A percentile compares a stretch with the other conserved stretches of the same genome.
Conservation (phyloP, 2,113 vertebrate genomes). For the Myrmecobius fasciatus region DNA sequence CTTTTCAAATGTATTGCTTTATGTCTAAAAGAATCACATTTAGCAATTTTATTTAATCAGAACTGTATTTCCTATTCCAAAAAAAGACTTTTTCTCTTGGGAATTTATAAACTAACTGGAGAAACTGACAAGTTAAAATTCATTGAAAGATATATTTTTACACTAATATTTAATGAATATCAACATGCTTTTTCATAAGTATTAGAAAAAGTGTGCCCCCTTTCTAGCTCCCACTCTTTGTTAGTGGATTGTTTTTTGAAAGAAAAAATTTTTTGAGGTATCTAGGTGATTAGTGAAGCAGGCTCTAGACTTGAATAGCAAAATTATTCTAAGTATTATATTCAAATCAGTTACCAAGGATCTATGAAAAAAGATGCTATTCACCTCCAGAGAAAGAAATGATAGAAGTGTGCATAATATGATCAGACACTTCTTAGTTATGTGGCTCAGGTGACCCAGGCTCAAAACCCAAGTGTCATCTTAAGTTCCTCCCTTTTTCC, state of each 20-base stretch:
- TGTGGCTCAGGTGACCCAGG: neutral
- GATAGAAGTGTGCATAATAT: no score
- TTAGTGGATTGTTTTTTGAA: neutral
- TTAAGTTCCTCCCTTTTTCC: neutral
- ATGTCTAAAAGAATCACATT: slow-evolving; percentile 32
- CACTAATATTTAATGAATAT: neutral
- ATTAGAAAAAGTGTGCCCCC: neutral
- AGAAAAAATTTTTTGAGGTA: neutral
- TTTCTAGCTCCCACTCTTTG: neutral
- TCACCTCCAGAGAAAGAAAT: no score
- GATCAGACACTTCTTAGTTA: neutral
- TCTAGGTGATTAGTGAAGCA: neutral
- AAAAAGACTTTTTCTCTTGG: slow-evolving; percentile 4
- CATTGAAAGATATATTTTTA: neutral
- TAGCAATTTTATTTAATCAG: slow-evolving; percentile 26
- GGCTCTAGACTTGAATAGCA: neutral
- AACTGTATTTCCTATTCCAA: neutral
- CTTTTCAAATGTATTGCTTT: slow-evolving; percentile 52
- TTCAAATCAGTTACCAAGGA: no score
- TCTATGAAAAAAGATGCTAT: no score
- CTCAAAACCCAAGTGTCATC: neutral
- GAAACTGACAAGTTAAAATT: neutral
- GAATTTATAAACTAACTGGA: neutral
- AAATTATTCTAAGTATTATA: no score
- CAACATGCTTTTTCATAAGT: neutral